These are phyloP conservation scores for Apus apus DNA, from an alignment of 2,113 vertebrate species.

Conservation along the genomic window DNA sequence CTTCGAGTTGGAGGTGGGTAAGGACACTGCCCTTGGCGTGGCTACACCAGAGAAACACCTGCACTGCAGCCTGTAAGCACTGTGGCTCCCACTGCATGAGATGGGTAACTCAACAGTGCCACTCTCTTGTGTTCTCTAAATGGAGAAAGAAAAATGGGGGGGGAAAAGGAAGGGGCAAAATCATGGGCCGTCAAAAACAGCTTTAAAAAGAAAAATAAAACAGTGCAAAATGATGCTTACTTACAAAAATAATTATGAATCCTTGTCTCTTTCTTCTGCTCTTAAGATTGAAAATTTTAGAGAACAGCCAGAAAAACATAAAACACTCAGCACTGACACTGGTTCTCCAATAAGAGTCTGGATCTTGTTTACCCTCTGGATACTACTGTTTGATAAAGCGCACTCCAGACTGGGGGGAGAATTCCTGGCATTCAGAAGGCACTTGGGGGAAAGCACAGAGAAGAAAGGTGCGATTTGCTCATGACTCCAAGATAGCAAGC, in stretches of 20 bases:
- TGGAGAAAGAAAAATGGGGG: not conserved
- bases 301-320: not conserved
- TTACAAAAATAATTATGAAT: not conserved
- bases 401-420: not conserved
- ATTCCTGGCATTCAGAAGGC: not conserved
- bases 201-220: not conserved
- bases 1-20: not conserved
- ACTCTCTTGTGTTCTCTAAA: accelerated
- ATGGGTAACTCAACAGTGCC: too few relatives aligned
- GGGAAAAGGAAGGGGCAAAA: not conserved
- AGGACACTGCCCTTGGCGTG: not conserved
- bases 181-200: not conserved
- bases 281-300: not conserved
- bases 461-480: not conserved
- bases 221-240: not conserved
- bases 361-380: not conserved
- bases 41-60: not conserved
- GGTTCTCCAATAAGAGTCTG: not conserved
- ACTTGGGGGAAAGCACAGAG: not conserved
- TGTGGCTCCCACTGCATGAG: accelerated
- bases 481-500: not conserved
- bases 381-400: accelerated
- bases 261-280: not conserved
- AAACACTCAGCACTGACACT: not conserved
- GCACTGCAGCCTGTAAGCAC: not conserved